phyloP scores from a whole-genome alignment of 2,797 vertebrate species.

The Agapornis canus region DNA sequence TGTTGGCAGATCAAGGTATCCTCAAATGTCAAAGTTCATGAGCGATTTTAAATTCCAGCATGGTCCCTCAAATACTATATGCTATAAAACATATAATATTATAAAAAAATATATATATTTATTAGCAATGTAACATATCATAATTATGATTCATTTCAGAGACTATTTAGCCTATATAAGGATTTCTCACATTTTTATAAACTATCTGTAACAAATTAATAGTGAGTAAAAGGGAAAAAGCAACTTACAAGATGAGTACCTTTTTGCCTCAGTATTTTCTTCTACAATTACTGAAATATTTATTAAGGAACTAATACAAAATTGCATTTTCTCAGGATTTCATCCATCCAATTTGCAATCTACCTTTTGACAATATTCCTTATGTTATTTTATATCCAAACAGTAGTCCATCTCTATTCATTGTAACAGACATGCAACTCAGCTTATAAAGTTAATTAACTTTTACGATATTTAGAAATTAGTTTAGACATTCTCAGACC shows the following conservation, averaged over 20 bases:
- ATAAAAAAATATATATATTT: not conserved
- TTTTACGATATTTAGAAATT: conserved; percentile 45
- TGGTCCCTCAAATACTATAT: too few species aligned
- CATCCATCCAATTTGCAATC: not conserved
- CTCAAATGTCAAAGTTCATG: not conserved
- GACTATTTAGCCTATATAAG: not conserved
- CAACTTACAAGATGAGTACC: not conserved
- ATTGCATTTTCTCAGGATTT: not conserved
- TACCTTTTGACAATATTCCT: not conserved
- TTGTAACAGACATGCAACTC: not conserved
- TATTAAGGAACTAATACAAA: not conserved
- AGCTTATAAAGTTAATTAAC: conserved; percentile 44
- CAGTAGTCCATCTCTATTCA: not conserved
- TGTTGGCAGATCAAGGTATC: not conserved
- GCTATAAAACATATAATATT: too few species aligned
- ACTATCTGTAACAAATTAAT: not conserved
- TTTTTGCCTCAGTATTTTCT: not conserved
- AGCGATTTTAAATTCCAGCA: not conserved
- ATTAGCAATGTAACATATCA: not conserved
- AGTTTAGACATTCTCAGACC: conserved; percentile 18
- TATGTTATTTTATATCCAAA: not conserved
- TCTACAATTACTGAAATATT: not conserved
- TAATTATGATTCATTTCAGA: not conserved
- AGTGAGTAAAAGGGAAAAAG: not conserved
- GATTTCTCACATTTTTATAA: not conserved